Evolutionary conservation across 2,797 vertebrate species (phyloP).

Genomic region (Sebastes goodei): DNA sequence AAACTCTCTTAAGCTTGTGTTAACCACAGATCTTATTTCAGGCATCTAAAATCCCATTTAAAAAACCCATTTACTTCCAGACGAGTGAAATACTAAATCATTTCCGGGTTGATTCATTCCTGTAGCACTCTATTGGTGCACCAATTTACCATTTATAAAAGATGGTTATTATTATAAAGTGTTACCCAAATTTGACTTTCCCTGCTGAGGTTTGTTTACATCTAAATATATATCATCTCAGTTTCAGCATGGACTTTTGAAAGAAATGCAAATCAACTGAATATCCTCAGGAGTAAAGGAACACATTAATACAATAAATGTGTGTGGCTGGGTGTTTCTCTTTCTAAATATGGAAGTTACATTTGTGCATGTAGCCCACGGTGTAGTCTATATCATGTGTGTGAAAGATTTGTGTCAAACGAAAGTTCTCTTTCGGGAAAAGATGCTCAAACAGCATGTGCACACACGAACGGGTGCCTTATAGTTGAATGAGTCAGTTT

Average conservation of each 20-base stretch:
- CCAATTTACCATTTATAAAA: too few species aligned
- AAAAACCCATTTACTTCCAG: too few species aligned
- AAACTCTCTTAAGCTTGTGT: too few species aligned
- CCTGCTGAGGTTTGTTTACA: too few species aligned
- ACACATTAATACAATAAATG: background rate
- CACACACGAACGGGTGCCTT: background rate
- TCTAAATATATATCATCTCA: background rate
- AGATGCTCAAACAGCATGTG: background rate
- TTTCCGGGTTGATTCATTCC: too few species aligned
- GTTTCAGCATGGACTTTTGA: background rate
- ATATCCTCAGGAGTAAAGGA: background rate
- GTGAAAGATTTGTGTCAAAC: background rate
- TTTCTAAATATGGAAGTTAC: background rate
- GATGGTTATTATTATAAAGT: too few species aligned
- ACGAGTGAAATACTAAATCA: too few species aligned
- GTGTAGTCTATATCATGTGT: background rate
- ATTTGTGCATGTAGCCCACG: background rate
- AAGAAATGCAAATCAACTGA: background rate
- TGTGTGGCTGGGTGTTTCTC: background rate
- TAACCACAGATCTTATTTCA: too few species aligned
- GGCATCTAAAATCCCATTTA: too few species aligned
- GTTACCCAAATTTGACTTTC: too few species aligned
- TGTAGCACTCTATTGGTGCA: too few species aligned
- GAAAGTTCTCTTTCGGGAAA: background rate
- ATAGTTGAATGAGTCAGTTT: slow-evolving; percentile 13